Base-by-base conservation (phyloP, 2,797 vertebrate species). In the Clamator glandarius region DNA sequence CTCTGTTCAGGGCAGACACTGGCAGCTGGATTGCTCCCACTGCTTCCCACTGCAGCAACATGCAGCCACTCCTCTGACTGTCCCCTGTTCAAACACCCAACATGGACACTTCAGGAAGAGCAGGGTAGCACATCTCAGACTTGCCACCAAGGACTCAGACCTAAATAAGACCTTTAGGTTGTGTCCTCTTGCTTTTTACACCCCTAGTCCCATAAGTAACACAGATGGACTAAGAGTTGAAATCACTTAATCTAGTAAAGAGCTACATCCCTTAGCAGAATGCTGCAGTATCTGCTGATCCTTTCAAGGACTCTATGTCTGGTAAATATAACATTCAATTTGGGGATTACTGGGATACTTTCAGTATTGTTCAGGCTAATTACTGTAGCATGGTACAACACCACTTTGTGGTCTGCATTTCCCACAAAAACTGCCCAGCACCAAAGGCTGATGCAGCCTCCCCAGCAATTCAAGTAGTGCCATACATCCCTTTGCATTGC, bases 51-150 rank as follows among this genome's bases (percentile, higher is more conserved):
- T 39, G 29, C 68, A 44, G 39, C 4, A 21, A 36, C 69, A n/a
- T 0, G 0, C 35, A 73, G 67, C 33, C 0, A 0, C 77, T 59
- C 69, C 68, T 82, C 61, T 21, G 46, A 6, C 25, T 7, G 29
- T 19, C 13, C 25, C 46, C 31, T 9, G 21, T 11, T 41, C 59
- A 55, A 12, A 42, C 8, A 39, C 23, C 28, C 31, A 41, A 5
- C 41, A 1, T 0, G 3, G 24, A 29, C 26, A 35, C 8, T 54
- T n/a, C 54, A 28, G 15, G 35, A 39, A 88, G 31, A 81, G 57
- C 42, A 52, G 44, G 28, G 50, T 46, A 67, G 68, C 20, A 14
- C 0, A 0, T 11, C 48, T 74, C 36, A 12, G 61, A 29, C 21
- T 4, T 36, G 21, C 11, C 54, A 74, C 23, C 61, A 25, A 79